Conservation (phyloP, 2,797 vertebrate species). For the Anisognathus igniventris region DNA sequence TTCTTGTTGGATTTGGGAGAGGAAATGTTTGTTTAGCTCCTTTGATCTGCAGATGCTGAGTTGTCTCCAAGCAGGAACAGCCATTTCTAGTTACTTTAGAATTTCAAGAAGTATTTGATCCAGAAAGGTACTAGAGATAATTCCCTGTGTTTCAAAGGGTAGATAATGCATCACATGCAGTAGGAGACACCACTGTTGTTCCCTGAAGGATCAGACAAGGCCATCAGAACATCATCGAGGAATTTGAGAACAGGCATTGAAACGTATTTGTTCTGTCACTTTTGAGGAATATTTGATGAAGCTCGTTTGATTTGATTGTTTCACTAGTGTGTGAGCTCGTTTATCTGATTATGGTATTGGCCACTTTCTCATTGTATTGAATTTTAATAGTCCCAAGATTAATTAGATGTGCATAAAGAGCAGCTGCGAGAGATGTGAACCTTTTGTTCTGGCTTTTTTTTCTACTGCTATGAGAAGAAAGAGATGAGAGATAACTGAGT, state of each 20-base stretch:
- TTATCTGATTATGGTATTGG: conserved; percentile 53
- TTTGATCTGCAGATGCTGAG: background rate
- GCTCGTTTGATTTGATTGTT: conserved; percentile 51
- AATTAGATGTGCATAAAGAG: conserved; percentile 33
- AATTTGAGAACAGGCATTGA: conserved; percentile 25
- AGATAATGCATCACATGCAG: background rate
- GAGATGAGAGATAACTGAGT: background rate
- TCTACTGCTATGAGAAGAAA: background rate
- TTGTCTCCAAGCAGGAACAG: background rate
- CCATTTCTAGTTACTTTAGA: background rate
- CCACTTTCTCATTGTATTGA: conserved; percentile 15
- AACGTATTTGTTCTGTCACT: conserved; percentile 35
- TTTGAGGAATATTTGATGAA: conserved; percentile 44
- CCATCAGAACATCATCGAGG: background rate
- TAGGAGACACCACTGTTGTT: background rate
- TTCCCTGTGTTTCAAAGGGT: conserved; percentile 14
- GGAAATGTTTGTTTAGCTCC: background rate
- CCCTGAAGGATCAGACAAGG: background rate
- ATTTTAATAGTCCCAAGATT: conserved; percentile 42
- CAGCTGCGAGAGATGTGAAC: background rate
- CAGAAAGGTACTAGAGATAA: background rate
- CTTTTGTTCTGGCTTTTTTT: conserved; percentile 8
- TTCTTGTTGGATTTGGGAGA: background rate
- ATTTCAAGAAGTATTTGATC: conserved; percentile 31
- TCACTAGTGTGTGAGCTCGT: background rate